Percentiles rank a stretch among this genome's conserved stretches.
These are phyloP conservation scores for Podotricha telesiphe DNA, from an alignment of 2,888 invertebrate genomes.

Conservation along the genomic window DNA sequence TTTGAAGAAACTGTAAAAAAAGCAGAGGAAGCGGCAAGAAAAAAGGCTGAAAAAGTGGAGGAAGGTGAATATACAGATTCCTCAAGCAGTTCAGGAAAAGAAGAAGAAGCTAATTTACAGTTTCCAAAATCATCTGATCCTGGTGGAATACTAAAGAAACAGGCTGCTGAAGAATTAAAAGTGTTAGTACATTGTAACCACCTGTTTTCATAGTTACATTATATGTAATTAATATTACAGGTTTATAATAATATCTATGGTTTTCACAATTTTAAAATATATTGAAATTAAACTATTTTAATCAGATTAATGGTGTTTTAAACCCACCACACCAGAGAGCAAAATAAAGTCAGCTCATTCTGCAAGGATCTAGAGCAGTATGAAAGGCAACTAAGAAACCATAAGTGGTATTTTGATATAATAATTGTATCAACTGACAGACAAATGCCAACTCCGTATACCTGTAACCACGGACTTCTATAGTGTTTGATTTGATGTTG, in stretches of 20 bases:
- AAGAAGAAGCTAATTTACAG: conserved; percentile 66
- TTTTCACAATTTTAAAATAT: too few relatives aligned
- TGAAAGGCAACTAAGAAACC: too few relatives aligned
- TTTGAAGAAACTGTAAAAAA: conserved; percentile 86
- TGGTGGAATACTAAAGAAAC: conserved; percentile 74
- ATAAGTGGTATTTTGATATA: too few relatives aligned
- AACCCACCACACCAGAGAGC: too few relatives aligned
- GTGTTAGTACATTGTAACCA: conserved; percentile 61
- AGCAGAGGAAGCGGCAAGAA: conserved; percentile 85
- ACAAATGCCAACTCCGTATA: too few relatives aligned
- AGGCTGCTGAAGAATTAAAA: conserved; percentile 79
- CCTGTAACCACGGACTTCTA: too few relatives aligned
- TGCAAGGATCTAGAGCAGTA: too few relatives aligned
- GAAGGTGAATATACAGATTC: conserved; percentile 85
- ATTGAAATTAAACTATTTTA: too few relatives aligned
- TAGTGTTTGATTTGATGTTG: too few relatives aligned
- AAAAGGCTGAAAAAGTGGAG: conserved; percentile 85
- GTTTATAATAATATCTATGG: neutral
- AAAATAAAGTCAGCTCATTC: too few relatives aligned
- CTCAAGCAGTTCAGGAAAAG: conserved; percentile 67
- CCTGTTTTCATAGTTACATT: neutral
- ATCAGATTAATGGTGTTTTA: too few relatives aligned
- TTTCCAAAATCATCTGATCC: conserved; percentile 78
- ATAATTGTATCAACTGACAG: too few relatives aligned
- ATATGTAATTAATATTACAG: neutral